These are phyloP conservation scores for Drosophila repletoides DNA, from an alignment of 1,140 invertebrate species.

Conservation along the genomic window DNA sequence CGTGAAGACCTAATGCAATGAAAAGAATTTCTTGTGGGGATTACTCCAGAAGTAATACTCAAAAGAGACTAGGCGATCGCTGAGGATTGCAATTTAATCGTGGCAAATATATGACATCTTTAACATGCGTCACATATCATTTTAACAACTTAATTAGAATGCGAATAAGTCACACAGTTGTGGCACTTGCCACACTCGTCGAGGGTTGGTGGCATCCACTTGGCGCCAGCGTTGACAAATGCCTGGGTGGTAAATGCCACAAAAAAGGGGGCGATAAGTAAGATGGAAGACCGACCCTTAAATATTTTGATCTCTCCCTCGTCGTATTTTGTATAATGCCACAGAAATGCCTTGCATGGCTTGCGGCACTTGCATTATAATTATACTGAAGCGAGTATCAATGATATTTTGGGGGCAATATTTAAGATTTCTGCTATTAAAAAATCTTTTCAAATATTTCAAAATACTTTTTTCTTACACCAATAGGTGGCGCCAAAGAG, in stretches of 20 bases:
- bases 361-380: conserved; percentile 49
- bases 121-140: conserved; percentile 67
- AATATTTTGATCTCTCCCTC: background rate
- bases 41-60: too few species aligned
- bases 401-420: conserved; percentile 36
- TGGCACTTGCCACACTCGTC: conserved; percentile 40
- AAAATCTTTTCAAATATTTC: too few species aligned
- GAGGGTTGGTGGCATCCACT: conserved; percentile 37
- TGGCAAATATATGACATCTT: conserved; percentile 44
- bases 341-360: conserved; percentile 25
- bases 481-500: conserved; percentile 12
- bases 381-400: conserved; percentile 61
- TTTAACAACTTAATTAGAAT: conserved; percentile 74
- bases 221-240: conserved; percentile 75
- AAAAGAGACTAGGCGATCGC: background rate
- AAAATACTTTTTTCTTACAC: background rate
- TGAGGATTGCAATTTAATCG: conserved; percentile 40
- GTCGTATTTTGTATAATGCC: background rate
- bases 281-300: background rate
- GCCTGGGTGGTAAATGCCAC: conserved; percentile 64
- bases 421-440: conserved; percentile 1
- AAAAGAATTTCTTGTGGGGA: background rate
- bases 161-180: conserved; percentile 61
- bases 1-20: too few species aligned
- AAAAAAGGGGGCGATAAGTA: conserved; percentile 3